A percentile compares a stretch with the other conserved stretches of the same genome.
Evolutionary conservation across 2,888 invertebrate genomes (phyloP).

Genomic region (Exocentrus adspersus): DNA sequence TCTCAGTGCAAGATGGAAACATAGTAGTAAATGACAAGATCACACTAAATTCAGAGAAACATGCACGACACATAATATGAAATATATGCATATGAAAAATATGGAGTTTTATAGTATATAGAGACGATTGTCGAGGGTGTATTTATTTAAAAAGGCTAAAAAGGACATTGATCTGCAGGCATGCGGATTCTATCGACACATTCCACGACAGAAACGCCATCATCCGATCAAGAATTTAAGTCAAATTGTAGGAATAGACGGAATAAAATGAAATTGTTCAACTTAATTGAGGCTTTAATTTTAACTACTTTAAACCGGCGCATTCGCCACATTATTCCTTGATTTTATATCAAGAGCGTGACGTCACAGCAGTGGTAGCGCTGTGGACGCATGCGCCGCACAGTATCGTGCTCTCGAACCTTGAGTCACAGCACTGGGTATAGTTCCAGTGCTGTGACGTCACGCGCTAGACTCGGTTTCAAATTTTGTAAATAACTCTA

Average conservation of each 20-base stretch:
- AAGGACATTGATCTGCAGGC: conserved; percentile 55
- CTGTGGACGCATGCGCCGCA: too few relatives aligned
- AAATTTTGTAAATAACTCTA: too few relatives aligned
- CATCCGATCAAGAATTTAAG: conserved; percentile 29
- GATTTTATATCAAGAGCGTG: too few relatives aligned
- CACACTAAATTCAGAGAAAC: conserved; percentile 42
- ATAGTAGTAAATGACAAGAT: conserved; percentile 25
- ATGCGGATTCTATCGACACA: conserved; percentile 43
- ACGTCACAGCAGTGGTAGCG: too few relatives aligned
- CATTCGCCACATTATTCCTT: not conserved
- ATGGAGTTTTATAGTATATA: conserved; percentile 55
- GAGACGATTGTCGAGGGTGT: conserved; percentile 62
- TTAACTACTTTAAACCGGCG: not conserved
- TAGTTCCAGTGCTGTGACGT: too few relatives aligned
- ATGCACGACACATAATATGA: conserved; percentile 49
- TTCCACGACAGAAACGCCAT: conserved; percentile 27
- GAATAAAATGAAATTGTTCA: conserved; percentile 3
- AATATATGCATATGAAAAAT: conserved; percentile 59
- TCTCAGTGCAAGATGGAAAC: too few relatives aligned
- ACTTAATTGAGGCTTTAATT: too few relatives aligned
- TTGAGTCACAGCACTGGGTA: too few relatives aligned
- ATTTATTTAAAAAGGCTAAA: conserved; percentile 58
- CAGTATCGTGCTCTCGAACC: too few relatives aligned
- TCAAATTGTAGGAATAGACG: conserved; percentile 1
- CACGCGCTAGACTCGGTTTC: too few relatives aligned